Evolutionary conservation across 2,113 vertebrate species (phyloP).

Genomic region (Erinaceus europaeus): DNA sequence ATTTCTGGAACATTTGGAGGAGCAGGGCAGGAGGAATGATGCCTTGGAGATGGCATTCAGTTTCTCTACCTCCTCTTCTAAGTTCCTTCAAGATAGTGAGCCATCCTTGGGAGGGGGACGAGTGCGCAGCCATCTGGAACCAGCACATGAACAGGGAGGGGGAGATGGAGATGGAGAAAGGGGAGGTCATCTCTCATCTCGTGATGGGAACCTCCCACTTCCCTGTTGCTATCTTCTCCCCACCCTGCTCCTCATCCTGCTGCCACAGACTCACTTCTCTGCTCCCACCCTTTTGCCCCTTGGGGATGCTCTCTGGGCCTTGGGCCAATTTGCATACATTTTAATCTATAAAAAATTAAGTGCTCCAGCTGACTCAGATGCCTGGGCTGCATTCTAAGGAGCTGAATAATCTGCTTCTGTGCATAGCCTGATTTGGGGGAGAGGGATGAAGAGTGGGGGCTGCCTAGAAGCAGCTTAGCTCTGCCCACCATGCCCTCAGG

Average conservation of each 20-base stretch:
- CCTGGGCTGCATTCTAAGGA: constrained; percentile 85
- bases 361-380: constrained; percentile 82
- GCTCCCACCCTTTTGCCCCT: constrained; percentile 81
- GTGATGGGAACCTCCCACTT: constrained; percentile 64
- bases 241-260: constrained; percentile 38
- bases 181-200: constrained; percentile 61
- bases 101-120: constrained; percentile 37
- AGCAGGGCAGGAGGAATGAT: not conserved
- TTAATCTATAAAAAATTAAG: constrained; percentile 89
- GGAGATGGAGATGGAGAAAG: not conserved
- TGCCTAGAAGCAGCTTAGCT: not conserved
- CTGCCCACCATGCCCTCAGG: not conserved
- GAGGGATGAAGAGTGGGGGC: constrained; percentile 67
- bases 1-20: not conserved
- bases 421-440: constrained; percentile 73
- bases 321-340: constrained; percentile 86
- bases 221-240: constrained; percentile 54
- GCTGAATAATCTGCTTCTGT: constrained; percentile 83
- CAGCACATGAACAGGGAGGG: not conserved
- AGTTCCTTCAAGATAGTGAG: constrained; percentile 25
- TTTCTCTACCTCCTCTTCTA: not conserved
- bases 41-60: not conserved
- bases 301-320: constrained; percentile 85
- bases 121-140: constrained; percentile 67
- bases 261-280: constrained; percentile 74